Base-by-base conservation (phyloP, 2,797 vertebrate species). In the Brachyrhaphis roseni region DNA sequence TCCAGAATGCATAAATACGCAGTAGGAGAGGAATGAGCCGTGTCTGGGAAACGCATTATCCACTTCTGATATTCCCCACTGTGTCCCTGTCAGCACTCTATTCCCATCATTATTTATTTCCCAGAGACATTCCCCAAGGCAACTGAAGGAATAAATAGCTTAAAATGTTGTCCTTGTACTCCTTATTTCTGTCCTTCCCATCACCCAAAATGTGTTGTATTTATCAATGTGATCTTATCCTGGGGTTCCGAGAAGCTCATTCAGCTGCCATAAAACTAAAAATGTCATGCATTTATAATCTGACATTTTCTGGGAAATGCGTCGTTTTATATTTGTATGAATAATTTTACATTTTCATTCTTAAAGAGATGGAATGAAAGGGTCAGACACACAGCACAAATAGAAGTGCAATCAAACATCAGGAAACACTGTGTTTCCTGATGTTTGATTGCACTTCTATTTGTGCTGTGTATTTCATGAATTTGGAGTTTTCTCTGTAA, bases 381-480 rank as follows among this genome's bases (percentile, higher is more conserved):
- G 51, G 51, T 41, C 66, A 70, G 39, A 41, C 39, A 70, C 31
- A 31, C 7, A 36, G n/a, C n/a, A n/a, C n/a, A n/a, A n/a, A n/a
- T n/a, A n/a, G n/a, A n/a, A n/a, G n/a, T n/a, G n/a, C n/a, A n/a
- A n/a, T n/a, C n/a, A n/a, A n/a, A n/a, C n/a, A n/a, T n/a, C n/a
- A n/a, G n/a, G n/a, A n/a, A n/a, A n/a, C 10, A 8, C 1, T 6
- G 5, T 0, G 3, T 36, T 87, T 99, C 98, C 53, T 28, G 53
- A 57, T 57, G 23, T 55, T 55, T 55, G 53, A 55, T n/a, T 55
- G 11, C 53, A 55, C n/a, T n/a, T 57, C 13, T 13, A 57, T 57
- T 55, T 20, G 7, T 4, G 13, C 45, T 46, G 15, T 47, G 46
- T 18, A 47, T 18, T 16, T 47, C 46, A 47, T 49, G 47, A 20